Evolutionary conservation across 2,888 invertebrate species (phyloP).

Genomic region (Drosophila longiperda): DNA sequence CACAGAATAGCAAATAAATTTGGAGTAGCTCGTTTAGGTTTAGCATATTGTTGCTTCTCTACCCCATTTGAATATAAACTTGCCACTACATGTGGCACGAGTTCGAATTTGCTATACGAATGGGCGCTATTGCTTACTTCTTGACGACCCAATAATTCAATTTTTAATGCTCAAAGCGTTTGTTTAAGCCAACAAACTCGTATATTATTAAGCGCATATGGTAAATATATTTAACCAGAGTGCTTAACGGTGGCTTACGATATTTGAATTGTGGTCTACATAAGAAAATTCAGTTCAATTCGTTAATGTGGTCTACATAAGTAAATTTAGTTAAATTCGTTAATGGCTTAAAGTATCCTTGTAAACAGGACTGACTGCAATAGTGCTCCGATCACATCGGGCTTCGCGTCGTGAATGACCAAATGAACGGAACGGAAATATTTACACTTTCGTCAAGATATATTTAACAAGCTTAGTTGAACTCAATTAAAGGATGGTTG

Average conservation of each 20-base stretch:
- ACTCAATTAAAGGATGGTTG: background rate
- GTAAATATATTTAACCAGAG: slow-evolving; percentile 44
- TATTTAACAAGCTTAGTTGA: background rate
- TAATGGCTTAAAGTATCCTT: background rate
- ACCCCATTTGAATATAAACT: background rate
- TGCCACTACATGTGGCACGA: slow-evolving; percentile 25
- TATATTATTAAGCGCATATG: slow-evolving; percentile 41
- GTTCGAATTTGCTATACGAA: background rate
- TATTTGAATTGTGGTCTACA: slow-evolving; percentile 5
- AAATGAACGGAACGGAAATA: background rate
- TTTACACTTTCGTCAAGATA: background rate
- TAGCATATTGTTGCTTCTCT: slow-evolving; percentile 24
- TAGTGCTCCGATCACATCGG: background rate
- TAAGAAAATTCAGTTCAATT: background rate
- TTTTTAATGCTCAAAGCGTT: slow-evolving; percentile 35
- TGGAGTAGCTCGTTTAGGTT: slow-evolving; percentile 31
- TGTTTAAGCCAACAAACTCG: slow-evolving; percentile 39
- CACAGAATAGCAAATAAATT: slow-evolving; percentile 73
- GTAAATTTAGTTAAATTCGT: background rate
- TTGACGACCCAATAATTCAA: slow-evolving; percentile 50
- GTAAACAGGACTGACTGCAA: background rate
- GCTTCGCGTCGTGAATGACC: background rate
- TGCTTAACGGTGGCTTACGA: slow-evolving; percentile 9
- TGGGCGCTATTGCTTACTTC: slow-evolving; percentile 1
- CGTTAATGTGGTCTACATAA: background rate